Percentiles rank a stretch among this genome's conserved stretches.
phyloP scores from a whole-genome alignment of 2,888 invertebrate species.

The Polymixis flavicincta region DNA sequence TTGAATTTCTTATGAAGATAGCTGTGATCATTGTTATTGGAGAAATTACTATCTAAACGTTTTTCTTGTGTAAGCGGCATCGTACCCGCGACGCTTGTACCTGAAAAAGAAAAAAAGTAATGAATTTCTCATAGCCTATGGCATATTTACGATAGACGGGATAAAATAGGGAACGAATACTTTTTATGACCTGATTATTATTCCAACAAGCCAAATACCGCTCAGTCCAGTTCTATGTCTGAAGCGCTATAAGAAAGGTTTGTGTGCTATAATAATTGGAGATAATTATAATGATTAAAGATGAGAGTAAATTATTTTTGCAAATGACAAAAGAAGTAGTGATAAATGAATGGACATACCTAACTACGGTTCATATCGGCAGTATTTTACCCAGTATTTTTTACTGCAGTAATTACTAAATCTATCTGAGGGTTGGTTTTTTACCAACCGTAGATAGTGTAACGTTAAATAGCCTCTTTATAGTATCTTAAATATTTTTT shows the following conservation, averaged over 20 bases:
- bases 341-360: background rate
- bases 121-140: background rate
- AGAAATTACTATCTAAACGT: conserved; percentile 87
- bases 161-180: background rate
- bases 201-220: background rate
- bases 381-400: background rate
- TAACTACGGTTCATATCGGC: background rate
- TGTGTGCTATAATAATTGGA: background rate
- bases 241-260: background rate
- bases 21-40: conserved; percentile 92
- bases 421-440: background rate
- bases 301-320: background rate
- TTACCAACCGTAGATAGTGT: background rate
- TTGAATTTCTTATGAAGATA: conserved; percentile 98
- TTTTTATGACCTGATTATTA: background rate
- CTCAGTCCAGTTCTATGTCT: background rate
- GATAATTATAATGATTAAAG: no score
- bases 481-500: background rate
- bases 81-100: conserved; percentile 84
- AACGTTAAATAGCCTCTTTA: background rate
- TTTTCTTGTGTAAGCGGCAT: conserved; percentile 89
- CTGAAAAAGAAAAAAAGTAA: conserved; percentile 77
- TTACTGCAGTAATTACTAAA: background rate
- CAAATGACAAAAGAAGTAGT: background rate
- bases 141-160: background rate